A percentile compares a stretch with the other conserved stretches of the same genome.
phyloP scores from a whole-genome alignment of 2,888 invertebrate species.

The Agriopis marginaria region DNA sequence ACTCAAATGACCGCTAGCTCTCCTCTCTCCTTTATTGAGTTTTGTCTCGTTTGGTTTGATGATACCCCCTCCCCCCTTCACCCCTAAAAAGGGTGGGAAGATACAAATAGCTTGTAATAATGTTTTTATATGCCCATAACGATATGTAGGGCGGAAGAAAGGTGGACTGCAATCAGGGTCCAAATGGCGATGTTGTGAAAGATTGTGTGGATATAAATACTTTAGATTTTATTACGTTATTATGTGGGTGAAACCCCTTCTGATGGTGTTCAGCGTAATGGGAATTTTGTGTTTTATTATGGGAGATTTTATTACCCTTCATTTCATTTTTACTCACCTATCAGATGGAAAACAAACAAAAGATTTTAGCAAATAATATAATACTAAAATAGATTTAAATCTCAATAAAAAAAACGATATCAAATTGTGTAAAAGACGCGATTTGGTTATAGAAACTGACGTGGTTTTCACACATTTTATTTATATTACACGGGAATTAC shows the following conservation, averaged over 20 bases:
- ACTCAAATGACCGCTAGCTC: constrained; percentile 20
- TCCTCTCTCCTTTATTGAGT: constrained; percentile 20
- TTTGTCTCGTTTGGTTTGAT: constrained; percentile 36
- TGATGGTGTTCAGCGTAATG: neutral
- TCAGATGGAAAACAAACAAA: neutral
- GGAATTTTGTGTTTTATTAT: constrained; percentile 1
- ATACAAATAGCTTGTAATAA: constrained; percentile 37
- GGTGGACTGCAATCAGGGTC: constrained; percentile 18
- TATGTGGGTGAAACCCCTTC: neutral
- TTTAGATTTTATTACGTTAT: constrained; percentile 18
- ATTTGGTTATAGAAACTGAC: too few relatives aligned
- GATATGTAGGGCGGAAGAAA: constrained; percentile 29
- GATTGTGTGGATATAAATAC: constrained; percentile 14
- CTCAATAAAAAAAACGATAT: too few relatives aligned
- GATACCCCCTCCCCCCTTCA: constrained; percentile 3
- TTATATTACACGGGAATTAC: too few relatives aligned
- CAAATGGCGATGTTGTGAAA: constrained; percentile 22
- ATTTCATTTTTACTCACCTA: neutral
- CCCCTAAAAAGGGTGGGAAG: constrained; percentile 12
- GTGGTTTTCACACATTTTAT: too few relatives aligned
- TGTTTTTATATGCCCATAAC: constrained; percentile 34
- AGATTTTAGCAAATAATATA: too few relatives aligned
- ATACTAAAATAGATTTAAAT: too few relatives aligned
- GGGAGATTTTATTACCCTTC: constrained; percentile 3
- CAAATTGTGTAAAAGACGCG: too few relatives aligned